These are phyloP conservation scores for Australoheros scitulus DNA, from an alignment of 2,113 vertebrate genomes.

Conservation along the genomic window DNA sequence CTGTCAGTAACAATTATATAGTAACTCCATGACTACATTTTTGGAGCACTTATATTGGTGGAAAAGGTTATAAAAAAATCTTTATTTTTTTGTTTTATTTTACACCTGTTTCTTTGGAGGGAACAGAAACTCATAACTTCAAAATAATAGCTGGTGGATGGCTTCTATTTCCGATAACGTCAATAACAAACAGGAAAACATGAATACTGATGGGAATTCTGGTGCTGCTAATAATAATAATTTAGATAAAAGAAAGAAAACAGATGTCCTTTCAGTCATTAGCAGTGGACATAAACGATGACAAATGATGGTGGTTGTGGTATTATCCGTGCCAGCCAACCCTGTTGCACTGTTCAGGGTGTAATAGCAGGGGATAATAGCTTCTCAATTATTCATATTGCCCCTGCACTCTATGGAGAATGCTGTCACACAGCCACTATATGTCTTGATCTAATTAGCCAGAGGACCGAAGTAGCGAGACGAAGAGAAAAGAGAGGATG, in stretches of 20 bases:
- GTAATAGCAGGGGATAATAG: conserved; percentile 71
- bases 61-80: neutral
- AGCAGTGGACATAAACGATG: conserved; percentile 47
- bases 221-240: conserved; percentile 1
- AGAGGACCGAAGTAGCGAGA: conserved; percentile 12
- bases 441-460: conserved; percentile 76
- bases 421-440: conserved; percentile 66
- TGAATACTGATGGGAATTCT: neutral
- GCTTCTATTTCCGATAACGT: neutral
- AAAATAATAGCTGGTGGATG: neutral
- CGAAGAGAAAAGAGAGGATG: conserved; percentile 7
- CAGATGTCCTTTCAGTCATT: conserved; percentile 51
- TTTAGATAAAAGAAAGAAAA: conserved; percentile 40
- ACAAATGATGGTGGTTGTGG: conserved; percentile 36
- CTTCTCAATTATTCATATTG: conserved; percentile 75
- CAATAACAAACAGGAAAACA: neutral
- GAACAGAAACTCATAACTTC: neutral
- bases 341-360: conserved; percentile 55
- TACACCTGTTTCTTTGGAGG: neutral
- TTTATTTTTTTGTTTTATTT: neutral
- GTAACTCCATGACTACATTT: neutral
- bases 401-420: conserved; percentile 60
- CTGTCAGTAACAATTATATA: neutral
- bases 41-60: neutral
- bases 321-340: conserved; percentile 52